Base-by-base conservation (phyloP, 2,797 vertebrate species). In the Sebastes matsubarae region DNA sequence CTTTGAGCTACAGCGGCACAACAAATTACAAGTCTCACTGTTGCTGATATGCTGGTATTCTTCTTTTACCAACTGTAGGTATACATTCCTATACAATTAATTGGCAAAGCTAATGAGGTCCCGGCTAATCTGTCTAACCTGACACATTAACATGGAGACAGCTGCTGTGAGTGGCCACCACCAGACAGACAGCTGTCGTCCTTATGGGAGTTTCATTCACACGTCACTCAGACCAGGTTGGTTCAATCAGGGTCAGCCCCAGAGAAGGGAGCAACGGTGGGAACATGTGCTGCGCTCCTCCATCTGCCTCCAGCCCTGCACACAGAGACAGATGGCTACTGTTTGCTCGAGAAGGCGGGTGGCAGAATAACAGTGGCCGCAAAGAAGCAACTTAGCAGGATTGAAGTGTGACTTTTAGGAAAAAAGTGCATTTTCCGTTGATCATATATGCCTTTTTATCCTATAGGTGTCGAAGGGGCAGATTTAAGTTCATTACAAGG, bases 401-500 rank as follows among this genome's bases (percentile, higher is more conserved):
- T 30, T 70, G 63, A 66, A 77, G 10, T 75, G 34, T 58, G 46
- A 71, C 54, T 60, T 77, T 73, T 32, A 12, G 22, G 66, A 65
- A 75, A 65, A 55, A 30, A 71, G 63, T 84, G 24, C 68, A 27
- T 81, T 50, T 82, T 85, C 20, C 50, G 20, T 87, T 93, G 72
- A 89, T 80, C 68, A 61, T 86, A 25, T 91, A 24, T 89, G 75
- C 80, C 71, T 88, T 87, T 88, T 83, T 83, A 72, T 84, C 67
- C 73, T 46, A 0, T 84, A 94, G 93, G 93, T 89, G 79, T 88
- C 90, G 57, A 77, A 54, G 81, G 83, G 25, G 92, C 89, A 77
- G 90, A 93, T 87, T 83, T 94, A 82, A 91, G 12, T 82, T 82
- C 78, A 1, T 58, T 29, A 57, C 83, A 82, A 95, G 94, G 93